Percentiles rank a stretch among this genome's conserved stretches.
Conservation (phyloP, 2,888 invertebrate species). For the Oligia latruncula region DNA sequence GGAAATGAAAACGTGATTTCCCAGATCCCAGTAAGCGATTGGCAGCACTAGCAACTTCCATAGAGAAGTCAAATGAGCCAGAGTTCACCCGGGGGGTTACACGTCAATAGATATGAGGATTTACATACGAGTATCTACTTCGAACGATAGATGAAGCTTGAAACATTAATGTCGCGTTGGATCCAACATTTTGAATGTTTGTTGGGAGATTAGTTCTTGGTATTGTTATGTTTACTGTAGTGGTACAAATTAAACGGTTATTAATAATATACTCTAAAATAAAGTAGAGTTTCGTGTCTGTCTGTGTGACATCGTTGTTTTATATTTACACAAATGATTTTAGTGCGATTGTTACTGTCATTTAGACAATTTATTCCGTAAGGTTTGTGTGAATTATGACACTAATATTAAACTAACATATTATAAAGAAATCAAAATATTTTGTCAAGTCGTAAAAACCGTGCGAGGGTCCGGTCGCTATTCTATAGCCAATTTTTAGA, state of each 20-base stretch:
- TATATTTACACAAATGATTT: background rate
- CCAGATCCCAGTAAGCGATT: constrained; percentile 48
- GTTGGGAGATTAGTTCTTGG: constrained; percentile 15
- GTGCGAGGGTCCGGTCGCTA: background rate
- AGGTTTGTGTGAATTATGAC: background rate
- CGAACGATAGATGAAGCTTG: constrained; percentile 55
- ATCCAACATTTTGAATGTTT: constrained; percentile 38
- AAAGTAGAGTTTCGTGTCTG: no score
- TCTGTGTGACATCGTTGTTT: background rate
- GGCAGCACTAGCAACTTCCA: constrained; percentile 53
- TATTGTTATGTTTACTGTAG: constrained; percentile 4
- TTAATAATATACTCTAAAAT: background rate
- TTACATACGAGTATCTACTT: constrained; percentile 59
- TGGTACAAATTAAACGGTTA: background rate
- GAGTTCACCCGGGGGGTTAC: constrained; percentile 54
- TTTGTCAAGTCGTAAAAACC: background rate
- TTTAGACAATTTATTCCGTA: background rate
- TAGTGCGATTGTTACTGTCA: background rate
- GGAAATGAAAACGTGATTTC: constrained; percentile 49
- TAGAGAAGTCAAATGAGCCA: constrained; percentile 59
- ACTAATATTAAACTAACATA: background rate
- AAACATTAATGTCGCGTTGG: constrained; percentile 44
- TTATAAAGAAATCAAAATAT: background rate
- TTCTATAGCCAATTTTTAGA: background rate
- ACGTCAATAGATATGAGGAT: constrained; percentile 64